These are phyloP conservation scores for Caprella mutica DNA, from an alignment of 2,888 invertebrate genomes.

Conservation along the genomic window DNA sequence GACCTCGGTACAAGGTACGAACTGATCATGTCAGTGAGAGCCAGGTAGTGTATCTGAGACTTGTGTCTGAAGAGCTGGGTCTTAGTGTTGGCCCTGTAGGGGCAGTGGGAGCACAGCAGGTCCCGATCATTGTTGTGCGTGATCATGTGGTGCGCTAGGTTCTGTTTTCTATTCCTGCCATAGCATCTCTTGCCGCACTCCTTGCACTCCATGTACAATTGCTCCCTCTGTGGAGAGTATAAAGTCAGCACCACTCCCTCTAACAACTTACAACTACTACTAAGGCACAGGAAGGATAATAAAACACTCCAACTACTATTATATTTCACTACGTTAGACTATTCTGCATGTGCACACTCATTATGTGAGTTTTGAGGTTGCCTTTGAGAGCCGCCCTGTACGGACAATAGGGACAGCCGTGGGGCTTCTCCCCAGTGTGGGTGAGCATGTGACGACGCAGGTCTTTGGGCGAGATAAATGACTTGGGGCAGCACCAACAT, in stretches of 20 bases:
- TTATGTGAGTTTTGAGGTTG: constrained; percentile 28
- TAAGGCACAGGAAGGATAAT: too few species aligned
- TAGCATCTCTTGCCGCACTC: constrained; percentile 33
- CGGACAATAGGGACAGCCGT: constrained; percentile 30
- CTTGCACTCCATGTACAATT: constrained; percentile 24
- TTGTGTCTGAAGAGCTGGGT: constrained; percentile 30
- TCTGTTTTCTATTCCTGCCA: constrained; percentile 33
- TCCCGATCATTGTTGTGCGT: constrained; percentile 31
- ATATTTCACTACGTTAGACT: not conserved
- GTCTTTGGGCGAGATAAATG: too few species aligned
- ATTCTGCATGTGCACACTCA: constrained; percentile 18
- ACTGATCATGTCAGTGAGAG: not conserved
- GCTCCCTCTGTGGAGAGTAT: too few species aligned
- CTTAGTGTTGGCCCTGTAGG: constrained; percentile 25
- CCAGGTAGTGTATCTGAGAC: constrained; percentile 21
- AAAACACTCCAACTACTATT: too few species aligned
- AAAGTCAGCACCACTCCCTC: too few species aligned
- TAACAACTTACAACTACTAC: too few species aligned
- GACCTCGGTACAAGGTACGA: too few species aligned
- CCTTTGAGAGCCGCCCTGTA: constrained; percentile 32
- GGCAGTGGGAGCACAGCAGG: constrained; percentile 26
- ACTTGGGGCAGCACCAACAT: too few species aligned
- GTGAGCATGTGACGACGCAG: constrained; percentile 30
- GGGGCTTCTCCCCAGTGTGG: constrained; percentile 33
- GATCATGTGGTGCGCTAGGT: constrained; percentile 32